Evolutionary conservation across 2,888 invertebrate species (phyloP), one percentile per base, ranked within the genome.

Genomic region (Rhagonycha fulva): DNA sequence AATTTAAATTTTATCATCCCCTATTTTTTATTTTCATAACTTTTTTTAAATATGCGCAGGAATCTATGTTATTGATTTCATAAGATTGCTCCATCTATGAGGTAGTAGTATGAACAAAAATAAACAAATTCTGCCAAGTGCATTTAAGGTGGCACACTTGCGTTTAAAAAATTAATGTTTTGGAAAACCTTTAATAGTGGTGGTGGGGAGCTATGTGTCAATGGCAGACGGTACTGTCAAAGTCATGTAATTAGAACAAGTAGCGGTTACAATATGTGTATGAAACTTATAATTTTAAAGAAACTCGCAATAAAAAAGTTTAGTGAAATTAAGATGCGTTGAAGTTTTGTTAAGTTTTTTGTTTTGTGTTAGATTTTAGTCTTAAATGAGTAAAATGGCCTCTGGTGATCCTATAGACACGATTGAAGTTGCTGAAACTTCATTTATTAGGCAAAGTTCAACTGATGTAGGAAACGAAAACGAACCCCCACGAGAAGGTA

Each of bases 321-420:
- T 73, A 75, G 71, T 70, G 72, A 68, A 63, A 73, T 76, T 68
- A 69, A 61, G 61, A 32, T 47, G 32, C 23, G 72, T 70, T 75
- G 66, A 47, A 19, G 72, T 78, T 76, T 60, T 69, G 62, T 73
- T 62, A 66, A 72, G 66, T 72, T 76, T 61, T 32, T 23, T 30
- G 70, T 71, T 32, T 24, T 73, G 61, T n/a, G 60, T 68, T 72
- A 32, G 68, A 68, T 78, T 76, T 78, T 79, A 72, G 72, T 78
- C 75, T 73, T 24, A 78, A 82, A 80, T 81, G 84, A 87, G 81
- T 83, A 90, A 91, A 89, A 95, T 95, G 95, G 95, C 95, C 91
- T 94, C 95, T 89, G 94, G 94, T 87, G 94, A 94, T 89, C 93
- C 89, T 86, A 90, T 93, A 87, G 94, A 94, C 90, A 92, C 92